Percentiles rank a stretch among this genome's conserved stretches.
These are phyloP conservation scores for Ahaetulla prasina DNA, from an alignment of 2,113 vertebrate species.

Conservation along the genomic window DNA sequence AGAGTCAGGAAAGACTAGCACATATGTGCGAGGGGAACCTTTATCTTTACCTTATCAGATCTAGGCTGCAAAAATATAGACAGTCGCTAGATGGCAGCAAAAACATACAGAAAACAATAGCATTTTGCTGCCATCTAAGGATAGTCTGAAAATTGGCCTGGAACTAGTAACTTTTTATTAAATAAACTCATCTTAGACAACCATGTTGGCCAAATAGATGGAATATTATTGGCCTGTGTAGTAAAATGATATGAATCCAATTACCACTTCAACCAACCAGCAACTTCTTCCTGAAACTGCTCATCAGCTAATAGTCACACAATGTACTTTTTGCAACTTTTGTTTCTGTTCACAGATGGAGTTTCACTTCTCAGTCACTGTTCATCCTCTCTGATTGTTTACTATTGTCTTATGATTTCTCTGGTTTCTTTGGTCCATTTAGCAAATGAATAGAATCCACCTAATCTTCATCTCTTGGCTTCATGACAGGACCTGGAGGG, in stretches of 20 bases:
- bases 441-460: background rate
- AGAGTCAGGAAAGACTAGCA: too few relatives aligned
- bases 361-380: background rate
- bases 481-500: too few relatives aligned
- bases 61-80: background rate
- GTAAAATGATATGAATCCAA: background rate
- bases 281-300: background rate
- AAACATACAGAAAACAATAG: background rate
- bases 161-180: background rate
- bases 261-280: background rate
- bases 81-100: background rate
- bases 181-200: background rate
- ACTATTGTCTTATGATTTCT: background rate
- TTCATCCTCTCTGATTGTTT: background rate
- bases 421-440: background rate
- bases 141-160: background rate
- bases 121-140: background rate
- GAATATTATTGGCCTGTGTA: background rate
- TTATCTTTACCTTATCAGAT: background rate
- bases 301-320: background rate
- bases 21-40: too few relatives aligned
- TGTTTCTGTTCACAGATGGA: background rate
- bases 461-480: too few relatives aligned
- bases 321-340: background rate
- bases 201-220: background rate